Evolutionary conservation across 2,888 invertebrate genomes (phyloP).

Genomic region (Ceramica pisi): DNA sequence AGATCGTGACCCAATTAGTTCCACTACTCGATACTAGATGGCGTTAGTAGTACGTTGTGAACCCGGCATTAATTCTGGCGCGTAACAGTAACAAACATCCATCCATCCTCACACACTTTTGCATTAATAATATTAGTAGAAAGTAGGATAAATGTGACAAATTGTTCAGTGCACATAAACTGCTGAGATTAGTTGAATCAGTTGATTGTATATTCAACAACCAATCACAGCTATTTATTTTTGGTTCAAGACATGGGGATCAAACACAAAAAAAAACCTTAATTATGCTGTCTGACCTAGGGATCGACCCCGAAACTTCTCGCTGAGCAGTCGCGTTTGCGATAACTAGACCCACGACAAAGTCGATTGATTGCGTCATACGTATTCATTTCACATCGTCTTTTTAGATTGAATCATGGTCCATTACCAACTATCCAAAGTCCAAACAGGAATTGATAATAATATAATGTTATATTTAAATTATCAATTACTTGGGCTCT

Average conservation of each 20-base stretch:
- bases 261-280: neutral
- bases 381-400: neutral
- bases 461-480: neutral
- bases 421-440: conserved; percentile 7
- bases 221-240: neutral
- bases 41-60: too few relatives aligned
- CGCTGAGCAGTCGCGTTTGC: neutral
- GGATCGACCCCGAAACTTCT: neutral
- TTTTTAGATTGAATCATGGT: conserved; percentile 8
- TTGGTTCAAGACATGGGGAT: neutral
- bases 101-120: too few relatives aligned
- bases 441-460: conserved; percentile 10
- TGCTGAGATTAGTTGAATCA: neutral
- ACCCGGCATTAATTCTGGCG: too few relatives aligned
- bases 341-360: neutral
- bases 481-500: too few relatives aligned
- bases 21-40: too few relatives aligned
- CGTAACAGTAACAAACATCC: too few relatives aligned
- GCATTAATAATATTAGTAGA: too few relatives aligned
- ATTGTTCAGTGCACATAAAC: neutral
- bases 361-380: conserved; percentile 1
- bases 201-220: neutral
- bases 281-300: neutral
- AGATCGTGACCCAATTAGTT: too few relatives aligned
- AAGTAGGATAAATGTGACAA: too few relatives aligned